Percentiles rank a stretch among this genome's conserved stretches.
phyloP scores from a whole-genome alignment of 2,113 vertebrate genomes.

The Coracopsis vasa region DNA sequence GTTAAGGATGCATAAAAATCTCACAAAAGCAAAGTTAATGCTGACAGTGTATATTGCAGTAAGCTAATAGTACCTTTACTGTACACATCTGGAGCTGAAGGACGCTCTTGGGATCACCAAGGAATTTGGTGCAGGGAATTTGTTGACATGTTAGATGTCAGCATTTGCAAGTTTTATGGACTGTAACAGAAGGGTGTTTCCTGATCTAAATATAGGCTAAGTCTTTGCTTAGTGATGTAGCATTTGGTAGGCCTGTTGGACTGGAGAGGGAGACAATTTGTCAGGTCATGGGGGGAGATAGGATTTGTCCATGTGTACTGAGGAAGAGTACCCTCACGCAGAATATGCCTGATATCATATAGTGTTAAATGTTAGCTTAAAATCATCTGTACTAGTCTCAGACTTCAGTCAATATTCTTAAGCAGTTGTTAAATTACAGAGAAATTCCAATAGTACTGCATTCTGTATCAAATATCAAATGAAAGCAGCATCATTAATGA shows the following conservation, averaged over 20 bases:
- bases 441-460: slow-evolving; percentile 4
- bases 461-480: slow-evolving; percentile 39
- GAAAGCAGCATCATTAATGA: slow-evolving; percentile 51
- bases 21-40: slow-evolving; percentile 2
- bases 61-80: slow-evolving; percentile 21
- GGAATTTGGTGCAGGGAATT: slow-evolving; percentile 39
- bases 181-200: slow-evolving; percentile 46
- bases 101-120: slow-evolving; percentile 28
- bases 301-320: neutral
- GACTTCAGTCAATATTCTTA: neutral
- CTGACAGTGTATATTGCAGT: neutral
- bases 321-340: neutral
- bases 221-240: neutral
- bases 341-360: neutral
- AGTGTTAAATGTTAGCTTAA: neutral
- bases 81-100: slow-evolving; percentile 26
- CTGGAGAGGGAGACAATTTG: neutral
- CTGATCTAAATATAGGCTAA: neutral
- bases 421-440: neutral
- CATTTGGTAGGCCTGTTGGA: neutral
- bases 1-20: slow-evolving; percentile 11
- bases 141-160: slow-evolving; percentile 46
- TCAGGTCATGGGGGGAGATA: neutral
- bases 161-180: slow-evolving; percentile 30
- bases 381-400: neutral